Evolutionary conservation across 1,140 invertebrate genomes (phyloP).

Genomic region (Gerris buenoi): DNA sequence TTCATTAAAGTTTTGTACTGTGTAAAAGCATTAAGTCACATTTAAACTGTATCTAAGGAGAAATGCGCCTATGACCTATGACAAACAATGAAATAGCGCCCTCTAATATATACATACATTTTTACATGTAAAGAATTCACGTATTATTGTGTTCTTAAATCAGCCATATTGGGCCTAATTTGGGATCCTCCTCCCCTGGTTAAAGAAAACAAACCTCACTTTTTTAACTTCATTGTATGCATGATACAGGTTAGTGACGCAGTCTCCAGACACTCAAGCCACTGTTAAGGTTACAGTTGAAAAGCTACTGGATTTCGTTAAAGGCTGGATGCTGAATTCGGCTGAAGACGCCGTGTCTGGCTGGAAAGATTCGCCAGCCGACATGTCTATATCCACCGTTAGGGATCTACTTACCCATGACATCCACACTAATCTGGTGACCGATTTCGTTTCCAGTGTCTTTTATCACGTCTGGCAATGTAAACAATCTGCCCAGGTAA

Average conservation of each 20-base stretch:
- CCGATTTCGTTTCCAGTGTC: not conserved
- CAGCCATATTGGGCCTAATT: not conserved
- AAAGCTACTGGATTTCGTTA: not conserved
- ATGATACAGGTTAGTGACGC: not conserved
- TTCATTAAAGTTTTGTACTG: no score
- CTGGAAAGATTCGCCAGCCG: not conserved
- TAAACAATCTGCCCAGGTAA: not conserved
- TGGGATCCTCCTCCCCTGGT: no score
- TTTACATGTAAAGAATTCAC: not conserved
- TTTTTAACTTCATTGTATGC: not conserved
- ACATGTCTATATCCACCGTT: not conserved
- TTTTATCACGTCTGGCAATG: not conserved
- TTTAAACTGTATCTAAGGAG: no score
- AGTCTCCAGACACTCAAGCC: not conserved
- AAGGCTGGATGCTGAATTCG: not conserved
- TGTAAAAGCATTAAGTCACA: no score
- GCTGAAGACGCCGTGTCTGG: not conserved
- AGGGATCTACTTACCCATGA: not conserved
- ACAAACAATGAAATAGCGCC: not conserved
- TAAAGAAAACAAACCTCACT: not conserved
- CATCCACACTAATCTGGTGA: not conserved
- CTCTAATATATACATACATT: not conserved
- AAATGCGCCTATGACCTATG: no score
- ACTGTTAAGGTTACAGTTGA: not conserved
- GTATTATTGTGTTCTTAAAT: not conserved